Evolutionary conservation across 2,797 vertebrate genomes (phyloP).

Genomic region (Gastrophryne carolinensis): DNA sequence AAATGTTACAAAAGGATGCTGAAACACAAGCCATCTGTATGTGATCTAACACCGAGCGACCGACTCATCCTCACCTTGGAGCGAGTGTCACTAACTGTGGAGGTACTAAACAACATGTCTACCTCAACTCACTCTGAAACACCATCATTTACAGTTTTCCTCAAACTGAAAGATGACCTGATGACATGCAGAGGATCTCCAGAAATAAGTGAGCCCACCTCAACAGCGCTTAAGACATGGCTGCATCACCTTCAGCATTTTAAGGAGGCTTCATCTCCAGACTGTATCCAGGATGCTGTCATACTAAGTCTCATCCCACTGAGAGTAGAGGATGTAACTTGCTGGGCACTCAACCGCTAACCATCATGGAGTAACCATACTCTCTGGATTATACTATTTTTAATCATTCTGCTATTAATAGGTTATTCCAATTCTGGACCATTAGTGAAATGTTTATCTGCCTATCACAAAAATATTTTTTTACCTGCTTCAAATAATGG

Average conservation of each 20-base stretch:
- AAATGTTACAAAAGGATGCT: not conserved
- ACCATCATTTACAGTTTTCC: not conserved
- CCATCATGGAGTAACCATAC: too few relatives aligned
- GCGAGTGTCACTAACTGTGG: not conserved
- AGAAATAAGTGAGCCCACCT: not conserved
- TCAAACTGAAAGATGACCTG: not conserved
- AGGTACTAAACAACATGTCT: not conserved
- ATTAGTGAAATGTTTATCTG: too few relatives aligned
- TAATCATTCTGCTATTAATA: too few relatives aligned
- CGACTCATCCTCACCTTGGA: not conserved
- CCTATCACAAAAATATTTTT: too few relatives aligned
- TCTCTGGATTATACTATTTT: too few relatives aligned
- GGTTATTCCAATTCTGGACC: too few relatives aligned
- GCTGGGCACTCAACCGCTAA: constrained; percentile 1
- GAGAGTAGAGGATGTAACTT: constrained; percentile 9
- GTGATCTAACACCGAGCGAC: not conserved
- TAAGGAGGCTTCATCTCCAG: not conserved
- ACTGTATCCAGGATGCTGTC: constrained; percentile 16
- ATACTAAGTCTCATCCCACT: not conserved
- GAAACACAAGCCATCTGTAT: not conserved
- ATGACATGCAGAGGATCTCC: not conserved
- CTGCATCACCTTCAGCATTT: constrained; percentile 22
- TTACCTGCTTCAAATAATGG: too few relatives aligned
- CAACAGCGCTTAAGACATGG: constrained; percentile 4
- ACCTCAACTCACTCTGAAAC: not conserved